Conservation (phyloP, 2,888 invertebrate species). For the Brachycybe producta region DNA sequence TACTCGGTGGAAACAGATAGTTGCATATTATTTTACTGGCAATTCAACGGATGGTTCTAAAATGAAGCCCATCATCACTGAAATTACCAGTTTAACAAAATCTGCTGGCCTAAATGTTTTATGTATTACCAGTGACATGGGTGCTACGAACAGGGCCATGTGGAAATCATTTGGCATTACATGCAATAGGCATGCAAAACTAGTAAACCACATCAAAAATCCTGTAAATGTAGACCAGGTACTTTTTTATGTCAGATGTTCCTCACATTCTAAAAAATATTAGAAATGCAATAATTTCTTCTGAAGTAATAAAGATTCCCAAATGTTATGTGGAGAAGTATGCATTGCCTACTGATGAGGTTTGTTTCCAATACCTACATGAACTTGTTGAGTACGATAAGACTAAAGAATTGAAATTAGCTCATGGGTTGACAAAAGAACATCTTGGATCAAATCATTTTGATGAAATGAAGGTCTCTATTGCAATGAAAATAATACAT, state of each 20-base stretch:
- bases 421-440: no score
- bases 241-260: not conserved
- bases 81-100: not conserved
- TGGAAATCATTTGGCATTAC: constrained; percentile 10
- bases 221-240: not conserved
- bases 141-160: constrained; percentile 2
- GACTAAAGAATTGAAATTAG: no score
- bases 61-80: not conserved
- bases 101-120: not conserved
- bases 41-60: not conserved
- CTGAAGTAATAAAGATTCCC: no score
- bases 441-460: no score
- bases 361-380: no score
- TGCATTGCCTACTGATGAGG: no score
- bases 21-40: constrained; percentile 13
- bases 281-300: not conserved
- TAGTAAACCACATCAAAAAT: not conserved
- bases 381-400: no score
- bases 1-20: constrained; percentile 10
- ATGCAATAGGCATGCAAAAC: not conserved
- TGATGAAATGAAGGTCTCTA: no score
- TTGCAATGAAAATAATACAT: no score
- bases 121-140: not conserved
- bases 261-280: constrained; percentile 1
- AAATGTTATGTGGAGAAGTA: no score